Percentiles rank a stretch among this genome's conserved stretches.
phyloP scores from a whole-genome alignment of 2,888 invertebrate genomes.

The Aphidius colemani region DNA sequence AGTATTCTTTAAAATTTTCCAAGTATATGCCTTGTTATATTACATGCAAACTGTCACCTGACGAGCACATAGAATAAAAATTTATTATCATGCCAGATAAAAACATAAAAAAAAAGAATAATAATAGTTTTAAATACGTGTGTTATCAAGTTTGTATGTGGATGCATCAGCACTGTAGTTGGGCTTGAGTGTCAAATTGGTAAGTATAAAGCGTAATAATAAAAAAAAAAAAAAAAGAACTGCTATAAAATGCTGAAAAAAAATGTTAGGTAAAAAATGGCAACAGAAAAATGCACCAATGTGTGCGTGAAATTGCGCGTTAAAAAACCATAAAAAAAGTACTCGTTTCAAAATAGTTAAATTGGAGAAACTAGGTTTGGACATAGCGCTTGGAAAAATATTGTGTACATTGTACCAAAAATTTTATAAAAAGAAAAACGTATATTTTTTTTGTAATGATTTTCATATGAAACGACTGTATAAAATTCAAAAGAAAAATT shows the following conservation, averaged over 20 bases:
- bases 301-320: constrained; percentile 9
- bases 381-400: too few relatives aligned
- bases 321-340: constrained; percentile 11
- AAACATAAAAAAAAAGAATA: neutral
- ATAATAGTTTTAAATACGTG: neutral
- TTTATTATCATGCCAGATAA: constrained; percentile 6
- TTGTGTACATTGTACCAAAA: too few relatives aligned
- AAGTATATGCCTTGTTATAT: too few relatives aligned
- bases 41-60: too few relatives aligned
- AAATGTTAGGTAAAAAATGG: neutral
- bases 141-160: constrained; percentile 4
- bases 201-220: neutral
- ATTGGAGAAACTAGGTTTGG: neutral
- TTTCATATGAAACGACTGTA: too few relatives aligned
- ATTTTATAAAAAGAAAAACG: too few relatives aligned
- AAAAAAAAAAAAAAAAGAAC: neutral
- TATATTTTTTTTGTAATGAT: too few relatives aligned
- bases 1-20: too few relatives aligned
- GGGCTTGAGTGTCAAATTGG: constrained; percentile 6
- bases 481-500: too few relatives aligned
- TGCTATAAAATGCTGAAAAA: too few relatives aligned
- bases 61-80: neutral
- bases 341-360: constrained; percentile 1
- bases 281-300: neutral
- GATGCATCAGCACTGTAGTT: neutral